Evolutionary conservation across 2,113 vertebrate genomes (phyloP).

Genomic region (Chloropsis hardwickii): DNA sequence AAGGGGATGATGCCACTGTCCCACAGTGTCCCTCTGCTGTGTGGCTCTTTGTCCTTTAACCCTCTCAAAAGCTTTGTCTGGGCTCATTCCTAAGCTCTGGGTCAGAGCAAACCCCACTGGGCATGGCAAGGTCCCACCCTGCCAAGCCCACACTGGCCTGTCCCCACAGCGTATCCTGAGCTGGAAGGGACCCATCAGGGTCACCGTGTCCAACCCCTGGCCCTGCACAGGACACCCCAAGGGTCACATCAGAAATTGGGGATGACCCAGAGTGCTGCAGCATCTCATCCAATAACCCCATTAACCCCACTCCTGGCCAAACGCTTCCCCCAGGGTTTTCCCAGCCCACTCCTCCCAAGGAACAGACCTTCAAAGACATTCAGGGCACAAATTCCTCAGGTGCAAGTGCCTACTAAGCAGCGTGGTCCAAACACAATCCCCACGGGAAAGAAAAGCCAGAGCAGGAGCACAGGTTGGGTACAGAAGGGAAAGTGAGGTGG

Average conservation of each 20-base stretch:
- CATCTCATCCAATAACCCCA: not conserved
- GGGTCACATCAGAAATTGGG: not conserved
- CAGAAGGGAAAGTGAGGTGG: not conserved
- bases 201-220: not conserved
- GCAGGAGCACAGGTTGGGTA: not conserved
- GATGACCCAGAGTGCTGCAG: not conserved
- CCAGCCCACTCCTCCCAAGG: not conserved
- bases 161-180: not conserved
- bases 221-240: not conserved
- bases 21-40: not conserved
- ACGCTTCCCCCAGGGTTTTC: rapidly evolving
- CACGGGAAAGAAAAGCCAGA: not conserved
- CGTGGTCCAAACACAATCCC: not conserved
- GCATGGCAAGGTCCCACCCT: not conserved
- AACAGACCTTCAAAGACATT: not conserved
- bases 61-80: not conserved
- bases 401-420: not conserved
- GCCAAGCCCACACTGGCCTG: not conserved
- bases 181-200: not conserved
- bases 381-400: not conserved
- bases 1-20: not conserved
- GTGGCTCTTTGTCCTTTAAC: not conserved
- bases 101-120: not conserved
- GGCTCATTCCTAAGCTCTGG: not conserved
- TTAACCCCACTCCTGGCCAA: not conserved